Evolutionary conservation across 2,113 vertebrate genomes (phyloP).

Genomic region (Marcusenius ussheri): DNA sequence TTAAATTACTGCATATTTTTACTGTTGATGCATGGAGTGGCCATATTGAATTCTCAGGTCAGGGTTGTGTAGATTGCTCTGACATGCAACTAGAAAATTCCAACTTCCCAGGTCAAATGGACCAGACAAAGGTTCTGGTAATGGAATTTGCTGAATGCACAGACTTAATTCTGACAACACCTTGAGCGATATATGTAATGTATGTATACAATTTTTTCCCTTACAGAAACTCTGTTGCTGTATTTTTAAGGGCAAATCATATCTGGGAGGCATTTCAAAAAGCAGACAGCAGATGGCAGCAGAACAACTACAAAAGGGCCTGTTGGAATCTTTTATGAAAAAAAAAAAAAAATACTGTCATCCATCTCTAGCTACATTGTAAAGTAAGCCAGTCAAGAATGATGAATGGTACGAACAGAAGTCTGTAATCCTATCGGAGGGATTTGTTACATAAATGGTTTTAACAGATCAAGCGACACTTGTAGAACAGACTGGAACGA

Average conservation of each 20-base stretch:
- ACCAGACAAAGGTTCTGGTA: background rate
- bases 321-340: background rate
- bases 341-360: background rate
- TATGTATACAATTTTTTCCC: background rate
- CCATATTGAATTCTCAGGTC: background rate
- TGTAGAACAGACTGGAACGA: background rate
- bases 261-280: conserved; percentile 19
- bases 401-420: background rate
- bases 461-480: background rate
- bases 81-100: background rate
- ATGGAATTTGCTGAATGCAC: background rate
- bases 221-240: background rate
- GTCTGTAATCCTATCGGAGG: background rate
- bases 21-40: background rate
- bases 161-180: background rate
- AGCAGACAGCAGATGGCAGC: conserved; percentile 50
- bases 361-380: background rate
- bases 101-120: background rate
- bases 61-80: background rate
- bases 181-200: background rate
- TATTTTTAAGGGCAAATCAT: background rate
- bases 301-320: conserved; percentile 12
- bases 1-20: background rate
- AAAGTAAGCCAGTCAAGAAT: background rate
- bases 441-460: conserved; percentile 9